Conservation (phyloP, 2,888 invertebrate genomes). For the Harpalus rubripes region DNA sequence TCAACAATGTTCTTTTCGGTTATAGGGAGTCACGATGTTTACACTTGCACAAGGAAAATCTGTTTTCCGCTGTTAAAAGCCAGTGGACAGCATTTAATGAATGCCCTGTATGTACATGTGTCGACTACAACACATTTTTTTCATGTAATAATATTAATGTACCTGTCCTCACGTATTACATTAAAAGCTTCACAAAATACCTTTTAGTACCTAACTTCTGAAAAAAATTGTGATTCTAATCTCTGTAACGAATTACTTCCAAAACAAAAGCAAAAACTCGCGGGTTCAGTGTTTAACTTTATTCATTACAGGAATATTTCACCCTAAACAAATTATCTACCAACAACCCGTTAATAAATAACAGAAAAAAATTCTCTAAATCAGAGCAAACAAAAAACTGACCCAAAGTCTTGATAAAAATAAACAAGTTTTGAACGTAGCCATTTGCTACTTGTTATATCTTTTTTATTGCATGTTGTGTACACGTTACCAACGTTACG, state of each 20-base stretch:
- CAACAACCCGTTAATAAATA: constrained; percentile 37
- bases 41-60: no score
- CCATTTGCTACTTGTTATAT: constrained; percentile 43
- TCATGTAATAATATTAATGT: background rate
- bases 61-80: no score
- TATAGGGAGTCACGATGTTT: no score
- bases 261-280: constrained; percentile 26
- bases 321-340: constrained; percentile 36
- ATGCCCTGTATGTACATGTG: no score
- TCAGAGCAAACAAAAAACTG: constrained; percentile 35
- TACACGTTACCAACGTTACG: constrained; percentile 43
- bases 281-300: constrained; percentile 17
- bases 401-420: constrained; percentile 43
- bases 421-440: constrained; percentile 23
- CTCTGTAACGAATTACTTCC: constrained; percentile 19
- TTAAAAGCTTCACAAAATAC: background rate
- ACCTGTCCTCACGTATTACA: background rate
- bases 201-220: background rate
- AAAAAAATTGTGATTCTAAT: background rate
- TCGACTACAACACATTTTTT: no score
- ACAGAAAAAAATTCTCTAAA: constrained; percentile 34
- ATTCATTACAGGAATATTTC: constrained; percentile 32
- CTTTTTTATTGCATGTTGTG: constrained; percentile 54
- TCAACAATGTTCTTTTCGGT: no score
- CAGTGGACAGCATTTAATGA: no score